A percentile compares a stretch with the other conserved stretches of the same genome.
Evolutionary conservation across 2,797 vertebrate species (phyloP).

Genomic region (Acrossocheilus wenchowensis): DNA sequence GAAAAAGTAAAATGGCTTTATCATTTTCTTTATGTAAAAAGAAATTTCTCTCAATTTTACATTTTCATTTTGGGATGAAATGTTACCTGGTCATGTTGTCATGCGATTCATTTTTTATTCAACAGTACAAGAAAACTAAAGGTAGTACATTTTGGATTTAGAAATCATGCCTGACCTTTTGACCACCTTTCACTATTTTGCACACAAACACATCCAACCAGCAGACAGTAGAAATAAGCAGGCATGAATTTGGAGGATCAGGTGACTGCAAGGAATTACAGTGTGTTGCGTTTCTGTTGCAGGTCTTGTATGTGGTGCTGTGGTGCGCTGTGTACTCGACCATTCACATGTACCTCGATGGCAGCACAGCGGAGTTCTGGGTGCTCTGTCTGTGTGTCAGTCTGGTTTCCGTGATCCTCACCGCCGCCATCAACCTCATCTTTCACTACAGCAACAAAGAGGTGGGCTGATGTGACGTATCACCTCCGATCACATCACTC

Average conservation of each 20-base stretch:
- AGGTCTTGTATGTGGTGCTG: conserved; percentile 79
- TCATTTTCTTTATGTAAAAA: neutral
- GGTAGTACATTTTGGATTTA: neutral
- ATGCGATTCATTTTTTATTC: neutral
- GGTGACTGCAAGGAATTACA: neutral
- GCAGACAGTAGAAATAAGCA: neutral
- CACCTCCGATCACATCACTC: neutral
- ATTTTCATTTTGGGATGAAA: neutral
- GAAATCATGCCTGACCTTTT: neutral
- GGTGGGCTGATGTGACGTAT: conserved; percentile 55
- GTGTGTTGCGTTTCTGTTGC: conserved; percentile 9
- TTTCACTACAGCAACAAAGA: conserved; percentile 75
- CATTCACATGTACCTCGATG: conserved; percentile 73
- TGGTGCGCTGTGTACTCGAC: conserved; percentile 81
- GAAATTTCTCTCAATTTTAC: neutral
- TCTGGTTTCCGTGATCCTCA: conserved; percentile 75
- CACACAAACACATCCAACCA: neutral
- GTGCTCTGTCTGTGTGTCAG: conserved; percentile 78
- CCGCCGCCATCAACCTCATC: conserved; percentile 71
- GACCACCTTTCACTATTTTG: neutral
- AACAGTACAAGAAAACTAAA: neutral
- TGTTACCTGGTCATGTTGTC: neutral
- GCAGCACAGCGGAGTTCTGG: conserved; percentile 70
- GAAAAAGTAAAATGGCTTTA: neutral
- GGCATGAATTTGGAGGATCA: conserved; percentile 11